These are phyloP conservation scores for human DNA, from an alignment of 2,113 vertebrate species.

Conservation along the genomic window GRCh38 chr1:216948001-216948500, in stretches of 20 bases:
- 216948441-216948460: no score
- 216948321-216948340: no score
- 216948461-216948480: no score
- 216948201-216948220: not conserved
- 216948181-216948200: not conserved
- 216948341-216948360: no score
- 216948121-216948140: not conserved
- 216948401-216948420: no score
- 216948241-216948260: not conserved
- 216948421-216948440: no score
- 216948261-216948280: not conserved
- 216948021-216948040: not conserved
- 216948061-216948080: not conserved
- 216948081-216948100: not conserved
- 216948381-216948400: no score
- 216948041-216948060: not conserved
- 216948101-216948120: not conserved
- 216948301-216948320: no score
- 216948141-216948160: not conserved
- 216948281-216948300: no score
- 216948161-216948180: not conserved
- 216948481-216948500: not conserved
- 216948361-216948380: no score
- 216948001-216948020: accelerated
- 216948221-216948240: not conserved